Evolutionary conservation across 2,113 vertebrate genomes (phyloP).

Genomic region (Amphiprion percula): DNA sequence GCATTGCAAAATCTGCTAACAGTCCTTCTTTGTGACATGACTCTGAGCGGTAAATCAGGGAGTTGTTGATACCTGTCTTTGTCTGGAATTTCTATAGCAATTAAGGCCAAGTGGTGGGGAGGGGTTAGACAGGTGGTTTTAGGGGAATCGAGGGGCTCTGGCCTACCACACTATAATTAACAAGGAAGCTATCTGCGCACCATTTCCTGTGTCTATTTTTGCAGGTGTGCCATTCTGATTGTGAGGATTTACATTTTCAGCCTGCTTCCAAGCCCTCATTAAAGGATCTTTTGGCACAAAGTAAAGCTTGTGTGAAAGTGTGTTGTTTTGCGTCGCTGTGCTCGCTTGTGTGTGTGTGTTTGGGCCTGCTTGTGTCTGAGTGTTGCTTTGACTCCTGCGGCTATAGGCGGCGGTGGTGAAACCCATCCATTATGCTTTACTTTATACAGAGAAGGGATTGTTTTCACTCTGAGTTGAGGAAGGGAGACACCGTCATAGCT

Average conservation of each 20-base stretch:
- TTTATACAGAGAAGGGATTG: conserved; percentile 56
- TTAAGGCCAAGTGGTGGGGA: conserved; percentile 76
- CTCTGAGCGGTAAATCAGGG: conserved; percentile 75
- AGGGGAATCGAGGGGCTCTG: conserved; percentile 65
- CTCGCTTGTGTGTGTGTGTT: conserved; percentile 49
- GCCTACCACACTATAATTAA: conserved; percentile 84
- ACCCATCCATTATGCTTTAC: conserved; percentile 59
- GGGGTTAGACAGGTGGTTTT: conserved; percentile 82
- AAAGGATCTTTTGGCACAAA: conserved; percentile 49
- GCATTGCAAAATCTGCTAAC: conserved; percentile 63
- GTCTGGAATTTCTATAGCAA: conserved; percentile 79
- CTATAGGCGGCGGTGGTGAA: conserved; percentile 53
- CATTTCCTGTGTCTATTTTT: conserved; percentile 85
- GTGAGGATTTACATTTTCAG: conserved; percentile 69
- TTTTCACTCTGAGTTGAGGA: conserved; percentile 44
- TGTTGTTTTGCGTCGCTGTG: conserved; percentile 49
- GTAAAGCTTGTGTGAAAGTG: conserved; percentile 29
- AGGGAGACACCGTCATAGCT: conserved; percentile 42
- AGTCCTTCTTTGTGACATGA: conserved; percentile 55
- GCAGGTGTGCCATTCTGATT: conserved; percentile 83
- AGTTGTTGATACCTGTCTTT: conserved; percentile 81
- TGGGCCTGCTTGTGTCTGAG: conserved; percentile 57
- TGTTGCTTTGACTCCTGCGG: conserved; percentile 67
- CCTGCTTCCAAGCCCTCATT: conserved; percentile 45
- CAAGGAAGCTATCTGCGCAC: conserved; percentile 80